These are phyloP conservation scores for Pachydiplax longipennis DNA, from an alignment of 2,888 invertebrate species.

Conservation along the genomic window DNA sequence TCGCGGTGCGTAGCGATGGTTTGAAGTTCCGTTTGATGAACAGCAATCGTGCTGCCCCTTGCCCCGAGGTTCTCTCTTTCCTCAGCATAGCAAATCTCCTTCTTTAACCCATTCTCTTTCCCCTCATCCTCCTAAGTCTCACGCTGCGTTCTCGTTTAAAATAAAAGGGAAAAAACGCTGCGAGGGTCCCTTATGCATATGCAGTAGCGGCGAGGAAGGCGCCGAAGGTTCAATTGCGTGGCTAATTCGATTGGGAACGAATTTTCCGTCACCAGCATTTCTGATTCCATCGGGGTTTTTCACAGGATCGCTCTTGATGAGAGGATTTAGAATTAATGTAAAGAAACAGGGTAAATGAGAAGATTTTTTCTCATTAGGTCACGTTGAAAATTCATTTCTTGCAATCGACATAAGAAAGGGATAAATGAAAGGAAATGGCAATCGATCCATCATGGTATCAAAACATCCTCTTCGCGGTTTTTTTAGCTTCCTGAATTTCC, in stretches of 20 bases:
- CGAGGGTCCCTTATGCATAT: constrained; percentile 19
- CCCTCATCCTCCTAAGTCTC: background rate
- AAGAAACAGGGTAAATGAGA: no score
- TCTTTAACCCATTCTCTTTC: background rate
- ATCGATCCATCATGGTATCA: no score
- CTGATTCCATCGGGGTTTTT: background rate
- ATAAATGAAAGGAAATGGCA: no score
- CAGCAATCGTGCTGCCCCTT: background rate
- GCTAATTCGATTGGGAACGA: constrained; percentile 38
- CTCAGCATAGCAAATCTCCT: background rate
- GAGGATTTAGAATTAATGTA: background rate
- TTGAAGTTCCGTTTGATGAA: background rate
- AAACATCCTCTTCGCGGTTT: no score
- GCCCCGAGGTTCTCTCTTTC: background rate
- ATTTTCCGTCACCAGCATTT: constrained; percentile 12
- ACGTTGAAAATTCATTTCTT: no score
- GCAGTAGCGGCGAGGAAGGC: constrained; percentile 17
- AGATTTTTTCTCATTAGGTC: no score
- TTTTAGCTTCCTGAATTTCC: no score
- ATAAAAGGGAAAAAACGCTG: background rate
- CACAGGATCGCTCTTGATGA: background rate
- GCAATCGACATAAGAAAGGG: no score
- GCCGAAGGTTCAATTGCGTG: constrained; percentile 20
- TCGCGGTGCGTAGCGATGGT: background rate
- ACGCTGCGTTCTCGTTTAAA: background rate